phyloP scores from a whole-genome alignment of 2,797 vertebrate genomes.

The Chaenodraco wilsoni region DNA sequence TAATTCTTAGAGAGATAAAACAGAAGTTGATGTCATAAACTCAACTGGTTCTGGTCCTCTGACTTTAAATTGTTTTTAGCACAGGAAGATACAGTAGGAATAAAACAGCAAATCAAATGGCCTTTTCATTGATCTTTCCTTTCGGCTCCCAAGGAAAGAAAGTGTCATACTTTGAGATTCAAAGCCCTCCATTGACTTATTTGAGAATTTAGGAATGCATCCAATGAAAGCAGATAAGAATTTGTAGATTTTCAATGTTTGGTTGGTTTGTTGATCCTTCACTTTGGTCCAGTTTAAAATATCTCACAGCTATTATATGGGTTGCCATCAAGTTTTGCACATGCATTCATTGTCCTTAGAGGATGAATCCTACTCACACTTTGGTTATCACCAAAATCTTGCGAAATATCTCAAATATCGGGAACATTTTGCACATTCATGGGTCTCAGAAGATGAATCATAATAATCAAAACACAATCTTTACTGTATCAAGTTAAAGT shows the following conservation, averaged over 20 bases:
- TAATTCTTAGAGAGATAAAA: conserved; percentile 43
- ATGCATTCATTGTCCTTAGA: neutral
- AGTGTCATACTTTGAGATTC: conserved; percentile 4
- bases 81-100: neutral
- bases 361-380: neutral
- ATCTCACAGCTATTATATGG: neutral
- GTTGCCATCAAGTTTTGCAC: neutral
- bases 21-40: conserved; percentile 9
- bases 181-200: neutral
- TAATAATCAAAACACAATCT: no score
- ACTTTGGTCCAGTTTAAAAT: neutral
- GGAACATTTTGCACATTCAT: no score
- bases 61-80: neutral
- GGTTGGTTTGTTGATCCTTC: neutral
- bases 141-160: neutral
- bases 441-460: no score
- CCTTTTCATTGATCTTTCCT: no score
- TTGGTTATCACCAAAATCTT: no score
- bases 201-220: neutral
- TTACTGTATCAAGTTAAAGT: no score
- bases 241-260: neutral
- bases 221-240: neutral
- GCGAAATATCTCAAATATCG: no score
- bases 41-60: conserved; percentile 16
- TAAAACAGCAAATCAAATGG: conserved; percentile 12